Evolutionary conservation across 2,888 invertebrate species (phyloP).

Genomic region (Dichetophora obliterata): DNA sequence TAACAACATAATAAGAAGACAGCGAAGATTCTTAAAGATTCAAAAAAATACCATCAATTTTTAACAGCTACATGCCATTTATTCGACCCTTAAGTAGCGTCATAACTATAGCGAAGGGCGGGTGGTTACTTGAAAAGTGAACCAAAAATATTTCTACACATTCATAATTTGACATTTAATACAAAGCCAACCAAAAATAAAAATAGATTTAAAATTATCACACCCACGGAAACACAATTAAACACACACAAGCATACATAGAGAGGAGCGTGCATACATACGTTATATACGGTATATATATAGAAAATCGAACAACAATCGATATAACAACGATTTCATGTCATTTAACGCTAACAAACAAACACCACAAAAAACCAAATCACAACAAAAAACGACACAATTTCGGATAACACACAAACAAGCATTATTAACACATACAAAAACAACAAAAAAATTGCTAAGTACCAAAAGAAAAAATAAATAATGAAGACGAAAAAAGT

Average conservation of each 20-base stretch:
- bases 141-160: constrained; percentile 35
- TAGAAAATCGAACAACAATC: background rate
- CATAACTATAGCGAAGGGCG: constrained; percentile 3
- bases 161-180: constrained; percentile 40
- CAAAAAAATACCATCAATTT: too few relatives aligned
- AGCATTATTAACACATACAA: background rate
- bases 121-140: constrained; percentile 25
- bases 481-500: background rate
- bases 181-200: constrained; percentile 1
- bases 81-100: constrained; percentile 22
- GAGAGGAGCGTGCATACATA: background rate
- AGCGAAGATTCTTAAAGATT: too few relatives aligned
- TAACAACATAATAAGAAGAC: too few relatives aligned
- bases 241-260: background rate
- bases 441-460: background rate
- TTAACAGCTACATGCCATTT: background rate
- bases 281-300: background rate
- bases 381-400: background rate
- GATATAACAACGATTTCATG: constrained; percentile 24
- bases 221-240: background rate
- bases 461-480: background rate
- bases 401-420: background rate
- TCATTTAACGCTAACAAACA: constrained; percentile 30
- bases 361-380: background rate
- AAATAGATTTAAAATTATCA: background rate